Base-by-base conservation (phyloP, 1,140 invertebrate species). In the Anastatus disparis region DNA sequence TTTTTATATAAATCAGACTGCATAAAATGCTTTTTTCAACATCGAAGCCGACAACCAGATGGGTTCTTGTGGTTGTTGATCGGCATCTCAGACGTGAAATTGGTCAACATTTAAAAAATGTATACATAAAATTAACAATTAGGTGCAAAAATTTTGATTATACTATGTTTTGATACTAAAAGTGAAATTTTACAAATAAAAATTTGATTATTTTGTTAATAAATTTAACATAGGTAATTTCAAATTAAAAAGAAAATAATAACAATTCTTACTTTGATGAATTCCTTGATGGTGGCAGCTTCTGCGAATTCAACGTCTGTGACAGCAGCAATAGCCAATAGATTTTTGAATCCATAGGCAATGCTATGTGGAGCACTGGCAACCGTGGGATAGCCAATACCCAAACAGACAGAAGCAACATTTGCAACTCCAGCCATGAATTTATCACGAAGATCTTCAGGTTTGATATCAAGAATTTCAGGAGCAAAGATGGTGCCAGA, bases 401-500 rank as follows among this genome's bases (percentile, higher is more conserved):
- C 86, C 80, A 99, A 90, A 81, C 94, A 99, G 4, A 99, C 89
- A n/a, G 96, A 89, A 59, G 98, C 97, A 75, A 99, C 88, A 79
- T 97, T 98, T 64, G 93, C 91, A 50, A 99, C 96, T 78, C 97
- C 97, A 80, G 90, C 89, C 88, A 96, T 87, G 89, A 99, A 99
- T 79, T 93, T 95, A 52, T 90, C 90, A 26, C 94, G 89, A 20
- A 99, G 87, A 86, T 99, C 97, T 83, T 98, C 97, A 35, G 95
- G 94, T 78, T 97, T 99, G 85, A 99, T 99, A 87, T 99, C 98
- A 74, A 99, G 87, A 80, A 99, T 97, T 71, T 93, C 93, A 7
- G 98, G 98, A 10, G 95, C 93, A 85, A 99, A 99, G 79, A 99
- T 94, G 74, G 97, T 98, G 68, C 98, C 98, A 79, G 96, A 97